Conservation (phyloP, 1,140 invertebrate species). For the Pachypeltis micranthus region DNA sequence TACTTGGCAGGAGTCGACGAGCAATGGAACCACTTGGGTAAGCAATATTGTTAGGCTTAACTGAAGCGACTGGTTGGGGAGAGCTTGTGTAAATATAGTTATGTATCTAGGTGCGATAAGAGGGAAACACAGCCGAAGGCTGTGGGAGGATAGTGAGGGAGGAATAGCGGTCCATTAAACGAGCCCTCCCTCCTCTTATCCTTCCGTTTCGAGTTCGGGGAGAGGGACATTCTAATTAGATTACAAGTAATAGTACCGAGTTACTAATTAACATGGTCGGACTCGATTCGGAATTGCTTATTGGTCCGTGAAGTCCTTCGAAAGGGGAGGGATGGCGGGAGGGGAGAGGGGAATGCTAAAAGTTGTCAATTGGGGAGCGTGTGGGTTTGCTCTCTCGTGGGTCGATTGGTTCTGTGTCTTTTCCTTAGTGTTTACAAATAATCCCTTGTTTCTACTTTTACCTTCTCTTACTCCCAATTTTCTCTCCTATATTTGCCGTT, state of each 20-base stretch:
- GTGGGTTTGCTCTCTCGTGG: neutral
- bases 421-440: no score
- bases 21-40: no score
- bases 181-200: neutral
- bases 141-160: neutral
- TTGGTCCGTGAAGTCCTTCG: neutral
- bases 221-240: conserved; percentile 12
- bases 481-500: no score
- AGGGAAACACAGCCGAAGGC: neutral
- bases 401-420: no score
- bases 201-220: no score
- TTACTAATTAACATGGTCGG: conserved; percentile 18
- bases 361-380: neutral
- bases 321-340: neutral
- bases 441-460: no score
- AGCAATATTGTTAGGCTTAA: no score
- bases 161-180: conserved; percentile 2
- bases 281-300: conserved; percentile 9
- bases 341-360: neutral
- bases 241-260: conserved; percentile 18
- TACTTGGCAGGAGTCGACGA: no score
- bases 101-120: conserved; percentile 10
- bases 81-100: conserved; percentile 11
- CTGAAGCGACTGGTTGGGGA: neutral
- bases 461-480: no score